Base-by-base conservation (phyloP, 2,113 vertebrate genomes). In the Girardinichthys multiradiatus region DNA sequence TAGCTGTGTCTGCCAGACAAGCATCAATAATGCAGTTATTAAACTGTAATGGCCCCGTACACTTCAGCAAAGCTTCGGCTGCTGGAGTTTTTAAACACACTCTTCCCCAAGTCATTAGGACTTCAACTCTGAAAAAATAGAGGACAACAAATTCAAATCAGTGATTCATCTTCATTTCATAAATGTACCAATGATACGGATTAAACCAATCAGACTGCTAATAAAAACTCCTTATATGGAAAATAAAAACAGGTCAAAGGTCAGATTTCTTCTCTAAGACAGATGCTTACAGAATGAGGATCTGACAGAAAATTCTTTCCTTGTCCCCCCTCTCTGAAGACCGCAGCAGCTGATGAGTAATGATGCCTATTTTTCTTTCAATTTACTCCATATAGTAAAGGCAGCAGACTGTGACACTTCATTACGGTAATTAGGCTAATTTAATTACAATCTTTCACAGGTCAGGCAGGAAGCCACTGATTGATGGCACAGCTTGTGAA, bases 401-500 rank as follows among this genome's bases (percentile, higher is more conserved):
- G 90, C 91, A 93, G 87, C 90, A 88, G 91, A 94, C 93, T 94
- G 92, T 93, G 94, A 94, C 93, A 95, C 94, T 96, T 95, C 94
- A 95, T 96, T 95, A 95, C 94, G 92, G 94, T 95, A 95, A 96
- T 96, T 96, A 96, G 92, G 90, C 91, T 95, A 96, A 95, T 90
- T 95, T 95, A 95, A 97, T 95, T 95, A 95, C 92, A 91, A 89
- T 92, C 90, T 92, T 95, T 95, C 92, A 89, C 95, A 93, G 93
- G 94, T 96, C 94, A 94, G 89, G 94, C 93, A 88, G 90, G 95
- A 93, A 92, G 90, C 84, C 73, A 91, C 89, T 95, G 95, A 96
- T 94, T 95, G 94, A 96, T 94, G 95, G 91, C 82, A 59, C 77
- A 70, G 90, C 90, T 92, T 94, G 87, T 93, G 93, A 94, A 95